Percentiles rank a stretch among this genome's conserved stretches.
These are phyloP conservation scores for Tragelaphus eurycerus DNA, from an alignment of 2,797 vertebrate genomes.

Conservation along the genomic window DNA sequence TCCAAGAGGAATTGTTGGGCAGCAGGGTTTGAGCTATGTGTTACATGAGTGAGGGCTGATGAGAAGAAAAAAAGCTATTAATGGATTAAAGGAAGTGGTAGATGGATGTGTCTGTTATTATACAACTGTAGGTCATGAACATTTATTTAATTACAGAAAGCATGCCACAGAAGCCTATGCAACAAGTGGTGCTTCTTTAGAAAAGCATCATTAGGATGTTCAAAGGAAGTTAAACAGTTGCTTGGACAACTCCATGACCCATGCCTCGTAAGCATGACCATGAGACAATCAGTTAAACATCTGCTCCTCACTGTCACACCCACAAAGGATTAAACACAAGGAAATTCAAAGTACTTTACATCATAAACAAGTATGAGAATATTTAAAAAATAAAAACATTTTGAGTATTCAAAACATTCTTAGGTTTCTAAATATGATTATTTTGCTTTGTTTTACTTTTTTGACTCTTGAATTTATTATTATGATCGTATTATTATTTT, in stretches of 20 bases:
- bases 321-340: neutral
- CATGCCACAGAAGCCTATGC: neutral
- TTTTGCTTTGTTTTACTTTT: constrained; percentile 8
- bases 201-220: neutral
- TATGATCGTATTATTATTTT: neutral
- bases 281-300: neutral
- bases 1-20: constrained; percentile 20
- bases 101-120: neutral
- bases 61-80: neutral
- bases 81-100: constrained; percentile 56
- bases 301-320: neutral
- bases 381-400: neutral
- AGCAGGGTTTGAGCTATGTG: constrained; percentile 70
- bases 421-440: neutral
- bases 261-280: neutral
- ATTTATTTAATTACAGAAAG: neutral
- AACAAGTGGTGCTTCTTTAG: neutral
- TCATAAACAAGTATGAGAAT: neutral
- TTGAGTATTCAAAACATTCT: neutral
- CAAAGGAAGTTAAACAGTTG: neutral
- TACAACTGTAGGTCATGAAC: neutral
- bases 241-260: neutral
- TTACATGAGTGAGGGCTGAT: constrained; percentile 46
- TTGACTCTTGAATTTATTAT: neutral
- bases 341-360: neutral